Conservation (phyloP, 2,888 invertebrate species). For the Acleris cristana region DNA sequence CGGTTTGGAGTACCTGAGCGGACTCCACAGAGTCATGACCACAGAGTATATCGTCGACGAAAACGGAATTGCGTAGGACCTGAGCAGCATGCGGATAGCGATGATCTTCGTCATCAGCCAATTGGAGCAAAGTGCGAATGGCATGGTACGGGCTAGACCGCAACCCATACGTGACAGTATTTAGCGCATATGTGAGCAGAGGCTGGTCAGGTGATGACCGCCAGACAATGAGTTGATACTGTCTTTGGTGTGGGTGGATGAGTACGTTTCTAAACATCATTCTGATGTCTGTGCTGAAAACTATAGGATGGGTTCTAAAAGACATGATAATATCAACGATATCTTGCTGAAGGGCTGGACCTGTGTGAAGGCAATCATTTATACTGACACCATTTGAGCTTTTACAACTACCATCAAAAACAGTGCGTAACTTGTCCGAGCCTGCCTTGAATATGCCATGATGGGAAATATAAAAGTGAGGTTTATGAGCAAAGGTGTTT, state of each 20-base stretch:
- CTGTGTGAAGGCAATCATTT: constrained; percentile 16
- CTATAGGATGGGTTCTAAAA: neutral
- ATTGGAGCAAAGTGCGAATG: constrained; percentile 11
- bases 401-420: constrained; percentile 26
- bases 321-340: constrained; percentile 12
- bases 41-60: neutral
- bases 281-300: constrained; percentile 6
- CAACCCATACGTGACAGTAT: constrained; percentile 9
- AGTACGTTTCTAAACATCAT: constrained; percentile 5
- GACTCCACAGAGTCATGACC: neutral
- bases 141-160: constrained; percentile 27
- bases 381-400: constrained; percentile 19
- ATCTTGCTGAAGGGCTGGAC: constrained; percentile 9
- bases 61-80: neutral
- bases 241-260: neutral
- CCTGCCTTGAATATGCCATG: constrained; percentile 17
- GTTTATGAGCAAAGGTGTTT: constrained; percentile 9
- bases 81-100: constrained; percentile 7
- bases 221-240: constrained; percentile 7
- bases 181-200: constrained; percentile 12
- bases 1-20: neutral
- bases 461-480: constrained; percentile 22
- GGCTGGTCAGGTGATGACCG: constrained; percentile 13
- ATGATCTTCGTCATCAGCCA: constrained; percentile 10
- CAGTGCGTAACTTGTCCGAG: constrained; percentile 24